Conservation (phyloP, 2,888 invertebrate genomes). For the Volucella inflata region DNA sequence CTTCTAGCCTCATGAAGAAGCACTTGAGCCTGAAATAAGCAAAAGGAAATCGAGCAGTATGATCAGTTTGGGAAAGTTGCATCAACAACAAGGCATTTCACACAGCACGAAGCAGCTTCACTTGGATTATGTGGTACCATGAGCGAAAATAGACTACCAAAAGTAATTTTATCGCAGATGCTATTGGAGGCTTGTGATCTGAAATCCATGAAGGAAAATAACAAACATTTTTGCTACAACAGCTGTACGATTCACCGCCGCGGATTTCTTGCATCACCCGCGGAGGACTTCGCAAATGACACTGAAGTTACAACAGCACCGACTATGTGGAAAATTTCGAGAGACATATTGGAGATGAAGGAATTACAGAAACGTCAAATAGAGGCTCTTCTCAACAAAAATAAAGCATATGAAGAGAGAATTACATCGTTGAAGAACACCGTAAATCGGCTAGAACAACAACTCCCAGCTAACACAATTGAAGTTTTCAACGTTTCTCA, state of each 20-base stretch:
- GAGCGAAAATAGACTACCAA: too few species aligned
- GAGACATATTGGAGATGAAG: constrained; percentile 13
- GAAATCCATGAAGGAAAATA: too few species aligned
- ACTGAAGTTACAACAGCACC: constrained; percentile 9
- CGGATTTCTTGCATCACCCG: background rate
- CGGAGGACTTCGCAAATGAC: constrained; percentile 15
- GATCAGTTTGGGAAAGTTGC: too few species aligned
- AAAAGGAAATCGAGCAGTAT: too few species aligned
- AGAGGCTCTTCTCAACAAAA: constrained; percentile 17
- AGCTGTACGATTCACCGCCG: background rate
- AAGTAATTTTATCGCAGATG: too few species aligned
- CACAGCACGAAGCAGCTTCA: too few species aligned
- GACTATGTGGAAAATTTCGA: constrained; percentile 5
- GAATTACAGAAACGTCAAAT: constrained; percentile 9
- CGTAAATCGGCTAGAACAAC: too few species aligned
- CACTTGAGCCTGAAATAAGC: too few species aligned
- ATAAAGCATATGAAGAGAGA: constrained; percentile 14
- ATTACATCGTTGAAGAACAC: constrained; percentile 19
- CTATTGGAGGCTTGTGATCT: constrained; percentile 12
- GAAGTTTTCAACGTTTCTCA: constrained; percentile 23
- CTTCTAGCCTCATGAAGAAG: too few species aligned
- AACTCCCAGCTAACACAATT: too few species aligned
- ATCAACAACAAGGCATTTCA: too few species aligned
- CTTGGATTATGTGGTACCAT: too few species aligned
- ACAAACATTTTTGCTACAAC: constrained; percentile 14